Evolutionary conservation across 2,797 vertebrate genomes (phyloP).

Genomic region (Sebastes dallii): DNA sequence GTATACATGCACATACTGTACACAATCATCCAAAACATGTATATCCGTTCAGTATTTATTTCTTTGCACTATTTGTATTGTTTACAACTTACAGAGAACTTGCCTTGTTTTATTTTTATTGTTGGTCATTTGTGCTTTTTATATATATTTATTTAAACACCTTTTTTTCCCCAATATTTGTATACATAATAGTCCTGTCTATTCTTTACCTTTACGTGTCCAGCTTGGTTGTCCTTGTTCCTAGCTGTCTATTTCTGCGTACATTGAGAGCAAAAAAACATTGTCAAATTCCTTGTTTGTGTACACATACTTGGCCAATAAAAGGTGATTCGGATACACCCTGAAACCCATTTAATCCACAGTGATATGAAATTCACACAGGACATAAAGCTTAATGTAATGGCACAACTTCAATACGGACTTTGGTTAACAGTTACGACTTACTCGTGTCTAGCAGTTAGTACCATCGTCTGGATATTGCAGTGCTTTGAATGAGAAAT

Average conservation of each 20-base stretch:
- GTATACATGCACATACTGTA: neutral
- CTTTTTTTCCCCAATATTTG: too few species aligned
- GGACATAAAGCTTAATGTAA: slow-evolving; percentile 24
- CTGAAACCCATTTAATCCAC: slow-evolving; percentile 42
- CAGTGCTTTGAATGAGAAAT: slow-evolving; percentile 48
- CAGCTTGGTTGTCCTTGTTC: neutral
- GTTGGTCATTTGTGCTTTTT: neutral
- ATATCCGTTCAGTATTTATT: neutral
- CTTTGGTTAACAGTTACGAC: slow-evolving; percentile 39
- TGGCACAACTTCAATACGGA: slow-evolving; percentile 23
- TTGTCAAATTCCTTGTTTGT: neutral
- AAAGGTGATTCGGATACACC: slow-evolving; percentile 39
- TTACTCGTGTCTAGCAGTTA: neutral
- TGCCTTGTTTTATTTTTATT: neutral
- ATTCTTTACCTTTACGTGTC: neutral
- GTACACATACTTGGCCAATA: neutral
- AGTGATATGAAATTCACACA: slow-evolving; percentile 36
- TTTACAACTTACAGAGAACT: neutral
- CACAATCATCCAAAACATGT: neutral
- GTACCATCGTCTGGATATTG: slow-evolving; percentile 28
- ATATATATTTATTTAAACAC: neutral
- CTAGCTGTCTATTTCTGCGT: neutral
- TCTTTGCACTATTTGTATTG: neutral
- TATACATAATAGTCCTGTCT: neutral
- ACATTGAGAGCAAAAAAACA: neutral